These are phyloP conservation scores for Silurus glanis DNA, from an alignment of 2,113 vertebrate species.

Conservation along the genomic window DNA sequence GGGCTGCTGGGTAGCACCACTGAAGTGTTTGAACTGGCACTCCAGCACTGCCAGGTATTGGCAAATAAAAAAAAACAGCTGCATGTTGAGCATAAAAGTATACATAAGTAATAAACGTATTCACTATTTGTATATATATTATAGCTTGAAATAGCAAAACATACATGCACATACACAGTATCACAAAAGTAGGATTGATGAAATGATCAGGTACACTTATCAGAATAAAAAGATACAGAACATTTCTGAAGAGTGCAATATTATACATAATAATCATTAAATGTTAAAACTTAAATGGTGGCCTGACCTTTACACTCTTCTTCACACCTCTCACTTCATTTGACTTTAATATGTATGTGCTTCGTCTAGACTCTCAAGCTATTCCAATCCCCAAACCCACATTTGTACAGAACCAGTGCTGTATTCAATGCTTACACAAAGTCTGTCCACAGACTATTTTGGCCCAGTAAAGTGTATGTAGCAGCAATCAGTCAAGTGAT, in stretches of 20 bases:
- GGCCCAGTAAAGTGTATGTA: conserved; percentile 2
- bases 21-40: conserved; percentile 74
- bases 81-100: neutral
- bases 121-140: neutral
- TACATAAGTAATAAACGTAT: neutral
- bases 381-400: neutral
- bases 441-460: neutral
- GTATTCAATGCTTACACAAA: conserved; percentile 6
- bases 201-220: neutral
- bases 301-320: conserved; percentile 23
- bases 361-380: conserved; percentile 4
- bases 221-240: neutral
- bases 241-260: neutral
- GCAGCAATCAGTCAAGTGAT: neutral
- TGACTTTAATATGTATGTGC: conserved; percentile 5
- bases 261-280: neutral
- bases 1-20: conserved; percentile 85
- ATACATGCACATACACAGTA: too few species aligned
- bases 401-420: neutral
- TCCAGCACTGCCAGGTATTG: conserved; percentile 83
- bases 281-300: neutral
- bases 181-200: neutral
- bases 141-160: neutral
- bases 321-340: neutral
- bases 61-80: neutral